phyloP scores from a whole-genome alignment of 92 coral and sea anemone species.

The Paragorgia papillata region DNA sequence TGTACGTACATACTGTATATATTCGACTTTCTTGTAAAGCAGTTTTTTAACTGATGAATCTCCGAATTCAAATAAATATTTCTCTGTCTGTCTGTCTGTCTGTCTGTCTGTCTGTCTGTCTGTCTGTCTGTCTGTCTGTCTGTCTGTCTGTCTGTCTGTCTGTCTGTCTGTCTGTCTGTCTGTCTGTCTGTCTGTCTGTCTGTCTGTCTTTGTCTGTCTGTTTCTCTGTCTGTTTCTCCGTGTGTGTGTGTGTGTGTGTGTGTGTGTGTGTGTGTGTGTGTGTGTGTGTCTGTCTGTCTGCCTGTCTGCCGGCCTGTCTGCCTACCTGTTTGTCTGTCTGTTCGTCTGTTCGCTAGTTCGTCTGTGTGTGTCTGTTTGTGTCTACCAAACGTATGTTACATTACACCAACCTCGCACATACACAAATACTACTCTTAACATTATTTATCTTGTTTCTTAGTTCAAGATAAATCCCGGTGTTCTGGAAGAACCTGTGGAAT shows the following conservation, averaged over 20 bases:
- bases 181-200: neutral
- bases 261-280: too few species aligned
- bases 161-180: neutral
- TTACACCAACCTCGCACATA: neutral
- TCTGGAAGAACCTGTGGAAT: slow-evolving; percentile 49
- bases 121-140: neutral
- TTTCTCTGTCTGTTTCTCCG: too few species aligned
- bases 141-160: neutral
- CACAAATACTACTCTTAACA: too few species aligned
- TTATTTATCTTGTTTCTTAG: neutral
- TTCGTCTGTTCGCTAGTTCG: too few species aligned
- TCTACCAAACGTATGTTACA: neutral
- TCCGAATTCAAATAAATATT: too few species aligned
- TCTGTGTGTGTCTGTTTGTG: neutral
- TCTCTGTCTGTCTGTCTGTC: neutral
- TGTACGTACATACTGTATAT: too few species aligned
- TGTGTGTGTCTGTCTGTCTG: too few species aligned
- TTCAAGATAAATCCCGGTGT: slow-evolving; percentile 18
- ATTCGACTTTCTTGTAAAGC: too few species aligned
- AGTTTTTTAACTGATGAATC: too few species aligned
- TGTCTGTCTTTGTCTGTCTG: too few species aligned
- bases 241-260: neutral
- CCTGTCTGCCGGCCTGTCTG: too few species aligned
- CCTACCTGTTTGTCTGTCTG: too few species aligned
- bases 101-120: neutral